phyloP scores from a whole-genome alignment of 2,797 vertebrate genomes.

The Myiotriccus ornatus region DNA sequence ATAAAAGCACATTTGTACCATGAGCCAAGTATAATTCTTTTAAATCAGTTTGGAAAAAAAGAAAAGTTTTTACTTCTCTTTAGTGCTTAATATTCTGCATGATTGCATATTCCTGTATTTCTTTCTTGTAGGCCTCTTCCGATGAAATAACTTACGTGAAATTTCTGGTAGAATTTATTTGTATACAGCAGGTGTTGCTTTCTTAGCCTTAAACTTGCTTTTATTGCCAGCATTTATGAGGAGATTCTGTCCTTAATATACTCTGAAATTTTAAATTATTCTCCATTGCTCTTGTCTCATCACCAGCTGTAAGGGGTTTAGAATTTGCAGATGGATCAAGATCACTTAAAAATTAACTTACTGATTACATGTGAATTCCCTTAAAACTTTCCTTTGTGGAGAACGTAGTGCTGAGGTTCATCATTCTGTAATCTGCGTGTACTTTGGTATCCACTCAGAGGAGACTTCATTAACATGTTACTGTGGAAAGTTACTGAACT shows the following conservation, averaged over 20 bases:
- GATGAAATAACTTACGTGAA: background rate
- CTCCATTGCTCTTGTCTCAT: background rate
- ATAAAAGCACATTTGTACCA: background rate
- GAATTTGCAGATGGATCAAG: background rate
- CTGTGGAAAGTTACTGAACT: background rate
- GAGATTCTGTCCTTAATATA: conserved; percentile 16
- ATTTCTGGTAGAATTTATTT: conserved; percentile 41
- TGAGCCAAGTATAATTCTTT: conserved; percentile 21
- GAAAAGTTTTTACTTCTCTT: conserved; percentile 33
- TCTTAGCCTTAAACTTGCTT: background rate
- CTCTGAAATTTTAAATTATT: background rate
- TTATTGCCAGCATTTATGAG: background rate
- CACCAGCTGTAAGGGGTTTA: background rate
- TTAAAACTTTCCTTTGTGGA: background rate
- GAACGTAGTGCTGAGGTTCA: background rate
- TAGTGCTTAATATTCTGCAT: conserved; percentile 35
- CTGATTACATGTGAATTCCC: background rate
- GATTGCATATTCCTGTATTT: conserved; percentile 54
- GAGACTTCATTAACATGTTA: background rate
- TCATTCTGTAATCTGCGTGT: background rate
- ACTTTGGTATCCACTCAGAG: background rate
- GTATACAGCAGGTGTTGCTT: background rate
- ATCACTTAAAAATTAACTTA: background rate
- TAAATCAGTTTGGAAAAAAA: conserved; percentile 40
- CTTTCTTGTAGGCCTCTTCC: conserved; percentile 37